Conservation (phyloP, 2,888 invertebrate genomes). For the Dyspetes luteomarginatus region DNA sequence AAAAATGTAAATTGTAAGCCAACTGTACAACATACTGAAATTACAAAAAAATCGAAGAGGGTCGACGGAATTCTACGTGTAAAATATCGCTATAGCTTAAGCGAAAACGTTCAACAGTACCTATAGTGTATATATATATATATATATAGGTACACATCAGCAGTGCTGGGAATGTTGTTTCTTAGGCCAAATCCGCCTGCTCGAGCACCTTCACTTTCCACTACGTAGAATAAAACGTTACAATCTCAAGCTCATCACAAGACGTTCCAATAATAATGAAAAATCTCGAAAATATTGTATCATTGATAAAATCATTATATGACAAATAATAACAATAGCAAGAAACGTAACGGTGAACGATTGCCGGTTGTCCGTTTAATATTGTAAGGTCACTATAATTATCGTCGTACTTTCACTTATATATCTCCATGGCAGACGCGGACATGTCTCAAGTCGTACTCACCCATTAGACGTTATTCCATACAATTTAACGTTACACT, state of each 20-base stretch:
- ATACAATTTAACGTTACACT: conserved; percentile 57
- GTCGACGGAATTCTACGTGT: not conserved
- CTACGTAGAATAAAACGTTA: conserved; percentile 41
- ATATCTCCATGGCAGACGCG: conserved; percentile 53
- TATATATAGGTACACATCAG: conserved; percentile 4
- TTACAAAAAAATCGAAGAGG: too few relatives aligned
- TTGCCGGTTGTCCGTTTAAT: conserved; percentile 50
- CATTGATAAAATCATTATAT: conserved; percentile 17
- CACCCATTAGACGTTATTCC: conserved; percentile 54
- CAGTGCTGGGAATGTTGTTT: conserved; percentile 62
- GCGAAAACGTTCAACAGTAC: conserved; percentile 34
- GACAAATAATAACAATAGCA: conserved; percentile 7
- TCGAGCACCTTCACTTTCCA: conserved; percentile 81
- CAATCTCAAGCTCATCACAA: conserved; percentile 33
- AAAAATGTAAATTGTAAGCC: too few relatives aligned
- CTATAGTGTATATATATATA: not conserved
- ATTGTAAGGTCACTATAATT: conserved; percentile 62
- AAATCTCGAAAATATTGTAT: conserved; percentile 8
- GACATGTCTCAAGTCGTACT: conserved; percentile 31
- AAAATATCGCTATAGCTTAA: not conserved
- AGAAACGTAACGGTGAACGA: conserved; percentile 1
- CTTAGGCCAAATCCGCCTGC: conserved; percentile 52
- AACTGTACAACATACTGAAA: too few relatives aligned
- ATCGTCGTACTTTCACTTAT: conserved; percentile 57
- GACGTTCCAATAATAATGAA: not conserved